phyloP scores from a whole-genome alignment of 2,888 invertebrate genomes.

The Hypomecis atomaria region DNA sequence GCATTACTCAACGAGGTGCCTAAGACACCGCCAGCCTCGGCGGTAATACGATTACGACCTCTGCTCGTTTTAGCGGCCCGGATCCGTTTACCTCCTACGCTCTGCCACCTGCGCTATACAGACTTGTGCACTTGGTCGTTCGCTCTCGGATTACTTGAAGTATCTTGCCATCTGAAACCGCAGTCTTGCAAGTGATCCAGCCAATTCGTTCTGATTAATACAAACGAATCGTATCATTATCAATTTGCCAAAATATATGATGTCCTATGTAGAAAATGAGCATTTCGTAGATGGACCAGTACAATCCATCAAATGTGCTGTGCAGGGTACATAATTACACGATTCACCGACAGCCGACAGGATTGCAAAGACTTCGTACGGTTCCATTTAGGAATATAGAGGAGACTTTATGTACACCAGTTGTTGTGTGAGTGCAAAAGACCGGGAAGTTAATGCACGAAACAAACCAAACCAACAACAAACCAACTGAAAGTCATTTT shows the following conservation, averaged over 20 bases:
- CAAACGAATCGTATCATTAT: neutral
- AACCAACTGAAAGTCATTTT: no score
- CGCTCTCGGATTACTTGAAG: conserved; percentile 13
- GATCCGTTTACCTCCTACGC: conserved; percentile 35
- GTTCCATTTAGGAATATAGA: no score
- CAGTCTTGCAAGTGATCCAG: neutral
- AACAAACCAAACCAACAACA: no score
- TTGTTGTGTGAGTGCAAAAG: no score
- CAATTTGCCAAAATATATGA: neutral
- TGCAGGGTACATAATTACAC: no score
- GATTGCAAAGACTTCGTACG: no score
- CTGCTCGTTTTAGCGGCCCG: conserved; percentile 41
- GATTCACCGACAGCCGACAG: no score
- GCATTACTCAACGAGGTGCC: conserved; percentile 70
- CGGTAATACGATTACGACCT: conserved; percentile 35
- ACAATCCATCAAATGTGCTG: no score
- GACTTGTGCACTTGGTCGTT: conserved; percentile 20
- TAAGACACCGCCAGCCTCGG: conserved; percentile 58
- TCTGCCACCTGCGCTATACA: conserved; percentile 34
- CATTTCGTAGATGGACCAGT: no score
- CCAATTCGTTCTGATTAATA: neutral
- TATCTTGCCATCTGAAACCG: conserved; percentile 14
- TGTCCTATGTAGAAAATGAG: neutral
- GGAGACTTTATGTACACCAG: no score
- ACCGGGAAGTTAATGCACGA: no score